Base-by-base conservation (phyloP, 2,797 vertebrate species). In the Gastrophryne carolinensis region DNA sequence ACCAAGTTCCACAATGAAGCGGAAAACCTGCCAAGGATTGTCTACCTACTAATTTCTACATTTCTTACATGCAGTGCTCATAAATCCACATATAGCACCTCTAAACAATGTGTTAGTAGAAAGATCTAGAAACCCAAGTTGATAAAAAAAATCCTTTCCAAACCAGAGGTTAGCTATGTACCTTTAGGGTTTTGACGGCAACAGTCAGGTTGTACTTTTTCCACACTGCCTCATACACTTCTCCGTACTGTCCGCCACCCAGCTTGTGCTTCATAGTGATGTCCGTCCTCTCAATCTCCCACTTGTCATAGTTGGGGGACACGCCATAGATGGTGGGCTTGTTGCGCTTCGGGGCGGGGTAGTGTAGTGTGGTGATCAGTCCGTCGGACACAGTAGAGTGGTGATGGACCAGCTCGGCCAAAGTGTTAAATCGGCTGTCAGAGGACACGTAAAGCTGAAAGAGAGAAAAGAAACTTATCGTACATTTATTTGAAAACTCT, bases 211-310 rank as follows among this genome's bases (percentile, higher is more conserved):
- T 99, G 85, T 99, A 99, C 78, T 97, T 99, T 87, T 98, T 99
- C 97, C 97, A 99, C 66, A 98, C 93, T 0, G 97, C 97, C 86
- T 98, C 97, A 0, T 99, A 99, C 49, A 99, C 97, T 83, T 99
- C 97, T 27, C 97, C 97, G 1, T 99, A 99, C 89, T 99, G 97
- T n/a, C 97, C 97, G 0, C 97, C 97, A 0, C 97, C 97, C 57
- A 99, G 90, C 82, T 98, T 98, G 91, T 99, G 97, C 82, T 96
- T 98, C 97, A 99, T 99, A 50, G 97, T 98, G 82, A 99, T 99
- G 91, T 99, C 97, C 0, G 97, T 98, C 82, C 97, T 92, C 86
- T 99, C 97, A 80, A 98, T 98, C 89, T 99, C 97, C 97, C 97
- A 99, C 72, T 98, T 98, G 86, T 99, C 97, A 0, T 98, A 98